phyloP scores from a whole-genome alignment of 2,888 invertebrate genomes.

The Tetheella fluctuosa region DNA sequence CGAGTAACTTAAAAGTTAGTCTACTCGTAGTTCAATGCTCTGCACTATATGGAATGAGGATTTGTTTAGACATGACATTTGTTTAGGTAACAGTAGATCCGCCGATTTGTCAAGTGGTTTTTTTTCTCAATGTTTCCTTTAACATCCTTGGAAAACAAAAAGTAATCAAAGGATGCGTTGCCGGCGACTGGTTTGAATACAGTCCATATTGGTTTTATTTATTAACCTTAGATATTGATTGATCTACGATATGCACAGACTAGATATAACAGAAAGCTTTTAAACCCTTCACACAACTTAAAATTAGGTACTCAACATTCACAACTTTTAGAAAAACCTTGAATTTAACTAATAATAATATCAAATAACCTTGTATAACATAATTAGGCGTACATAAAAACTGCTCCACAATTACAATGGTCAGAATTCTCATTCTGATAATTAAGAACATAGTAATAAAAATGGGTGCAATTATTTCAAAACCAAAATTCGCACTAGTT shows the following conservation, averaged over 20 bases:
- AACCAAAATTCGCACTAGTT: slow-evolving; percentile 1
- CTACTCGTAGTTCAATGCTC: slow-evolving; percentile 10
- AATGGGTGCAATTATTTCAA: slow-evolving; percentile 8
- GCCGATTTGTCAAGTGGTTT: not conserved
- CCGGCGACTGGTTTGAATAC: no score
- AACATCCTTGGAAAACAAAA: no score
- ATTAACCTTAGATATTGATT: not conserved
- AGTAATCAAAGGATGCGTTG: no score
- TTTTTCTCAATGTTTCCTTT: no score
- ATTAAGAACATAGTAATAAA: slow-evolving; percentile 6
- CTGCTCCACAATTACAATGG: slow-evolving; percentile 6
- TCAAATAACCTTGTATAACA: not conserved
- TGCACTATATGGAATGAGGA: no score
- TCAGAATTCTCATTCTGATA: not conserved
- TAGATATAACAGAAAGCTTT: not conserved
- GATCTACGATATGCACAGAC: not conserved
- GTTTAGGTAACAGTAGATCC: no score
- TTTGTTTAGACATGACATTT: no score
- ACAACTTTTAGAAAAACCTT: not conserved
- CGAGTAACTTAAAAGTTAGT: not conserved
- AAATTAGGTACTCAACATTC: not conserved
- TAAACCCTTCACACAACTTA: not conserved
- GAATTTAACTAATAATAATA: not conserved
- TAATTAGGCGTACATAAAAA: slow-evolving; percentile 1
- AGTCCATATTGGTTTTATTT: not conserved